Evolutionary conservation across 2,113 vertebrate genomes (phyloP).

Genomic region (Microcebus murinus): DNA sequence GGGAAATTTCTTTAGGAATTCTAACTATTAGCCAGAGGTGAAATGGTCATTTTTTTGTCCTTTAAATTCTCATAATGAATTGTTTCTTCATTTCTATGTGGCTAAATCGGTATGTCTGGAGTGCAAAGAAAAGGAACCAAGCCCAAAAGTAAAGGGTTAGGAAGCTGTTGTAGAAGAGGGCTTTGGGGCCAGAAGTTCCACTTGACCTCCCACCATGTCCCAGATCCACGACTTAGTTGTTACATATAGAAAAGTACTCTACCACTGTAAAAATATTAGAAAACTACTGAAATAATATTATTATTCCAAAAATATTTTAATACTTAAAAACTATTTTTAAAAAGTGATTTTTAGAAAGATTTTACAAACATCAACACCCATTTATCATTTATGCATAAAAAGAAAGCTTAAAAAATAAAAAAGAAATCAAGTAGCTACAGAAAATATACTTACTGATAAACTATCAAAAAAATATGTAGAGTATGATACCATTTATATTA

Average conservation of each 20-base stretch:
- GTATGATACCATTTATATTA: not conserved
- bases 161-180: not conserved
- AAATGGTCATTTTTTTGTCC: not conserved
- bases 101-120: not conserved
- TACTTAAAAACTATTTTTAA: not conserved
- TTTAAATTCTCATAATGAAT: not conserved
- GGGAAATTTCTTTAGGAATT: not conserved
- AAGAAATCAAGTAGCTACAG: not conserved
- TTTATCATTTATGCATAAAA: not conserved
- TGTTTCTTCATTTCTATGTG: not conserved
- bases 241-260: not conserved
- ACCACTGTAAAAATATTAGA: not conserved
- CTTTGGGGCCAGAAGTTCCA: not conserved
- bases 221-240: not conserved
- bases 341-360: not conserved
- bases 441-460: not conserved
- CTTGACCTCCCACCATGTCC: not conserved
- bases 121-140: not conserved
- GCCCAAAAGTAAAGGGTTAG: not conserved
- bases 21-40: not conserved
- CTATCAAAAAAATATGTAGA: not conserved
- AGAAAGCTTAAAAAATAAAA: not conserved
- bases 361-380: not conserved
- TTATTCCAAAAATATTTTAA: not conserved
- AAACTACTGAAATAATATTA: not conserved